Evolutionary conservation across 1,140 invertebrate genomes (phyloP).

Genomic region (Idris sp.): DNA sequence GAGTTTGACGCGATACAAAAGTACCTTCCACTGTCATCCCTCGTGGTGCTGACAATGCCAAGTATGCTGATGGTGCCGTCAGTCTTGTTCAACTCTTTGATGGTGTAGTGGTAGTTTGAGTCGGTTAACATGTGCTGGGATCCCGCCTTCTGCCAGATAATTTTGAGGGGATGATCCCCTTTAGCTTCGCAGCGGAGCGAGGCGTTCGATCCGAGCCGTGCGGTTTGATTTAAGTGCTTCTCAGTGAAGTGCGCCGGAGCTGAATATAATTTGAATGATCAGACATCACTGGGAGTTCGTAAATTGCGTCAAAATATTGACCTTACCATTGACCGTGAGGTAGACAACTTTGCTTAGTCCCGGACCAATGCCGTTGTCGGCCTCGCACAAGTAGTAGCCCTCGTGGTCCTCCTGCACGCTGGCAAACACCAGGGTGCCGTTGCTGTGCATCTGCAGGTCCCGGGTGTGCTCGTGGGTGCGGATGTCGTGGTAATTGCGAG

Average conservation of each 20-base stretch:
- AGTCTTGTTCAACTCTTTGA: constrained; percentile 74
- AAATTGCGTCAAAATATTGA: constrained; percentile 52
- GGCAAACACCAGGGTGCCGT: constrained; percentile 88
- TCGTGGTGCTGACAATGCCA: constrained; percentile 88
- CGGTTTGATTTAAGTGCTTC: constrained; percentile 82
- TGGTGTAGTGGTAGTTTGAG: constrained; percentile 75
- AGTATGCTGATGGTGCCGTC: constrained; percentile 90
- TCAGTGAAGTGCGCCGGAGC: constrained; percentile 88
- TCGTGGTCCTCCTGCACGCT: constrained; percentile 90
- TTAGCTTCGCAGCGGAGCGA: constrained; percentile 91
- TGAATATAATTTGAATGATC: constrained; percentile 67
- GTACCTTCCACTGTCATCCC: constrained; percentile 92
- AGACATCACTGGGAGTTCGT: too few relatives aligned
- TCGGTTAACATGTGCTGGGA: constrained; percentile 72
- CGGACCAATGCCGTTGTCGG: constrained; percentile 92
- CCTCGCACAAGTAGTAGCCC: constrained; percentile 95
- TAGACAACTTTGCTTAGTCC: constrained; percentile 92
- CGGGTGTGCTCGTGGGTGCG: constrained; percentile 74
- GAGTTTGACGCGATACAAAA: constrained; percentile 92
- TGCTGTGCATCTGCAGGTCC: constrained; percentile 84
- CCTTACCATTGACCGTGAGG: constrained; percentile 90
- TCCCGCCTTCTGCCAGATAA: constrained; percentile 84
- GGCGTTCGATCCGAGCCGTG: constrained; percentile 83
- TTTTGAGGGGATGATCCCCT: constrained; percentile 92
- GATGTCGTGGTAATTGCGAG: constrained; percentile 92